phyloP scores from a whole-genome alignment of 2,113 vertebrate species.

The Rhabdomys dilectus region DNA sequence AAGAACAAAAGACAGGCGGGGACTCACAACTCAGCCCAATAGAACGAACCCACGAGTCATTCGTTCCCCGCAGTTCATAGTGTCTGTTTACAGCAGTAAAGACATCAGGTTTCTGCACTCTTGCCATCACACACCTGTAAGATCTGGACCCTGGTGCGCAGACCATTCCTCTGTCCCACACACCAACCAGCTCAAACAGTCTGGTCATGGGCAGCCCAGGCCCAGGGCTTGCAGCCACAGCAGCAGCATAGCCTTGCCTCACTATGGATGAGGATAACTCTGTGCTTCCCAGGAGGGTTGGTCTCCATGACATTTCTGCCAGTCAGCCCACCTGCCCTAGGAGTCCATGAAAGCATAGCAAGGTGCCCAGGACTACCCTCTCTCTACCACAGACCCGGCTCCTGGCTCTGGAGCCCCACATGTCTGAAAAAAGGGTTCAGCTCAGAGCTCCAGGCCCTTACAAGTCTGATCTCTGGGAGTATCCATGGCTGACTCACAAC shows the following conservation, averaged over 20 bases:
- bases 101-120: not conserved
- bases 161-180: rapidly evolving
- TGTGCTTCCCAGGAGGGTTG: not conserved
- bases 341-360: too few species aligned
- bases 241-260: not conserved
- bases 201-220: not conserved
- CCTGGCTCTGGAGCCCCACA: not conserved
- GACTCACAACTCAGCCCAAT: too few species aligned
- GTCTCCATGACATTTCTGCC: not conserved
- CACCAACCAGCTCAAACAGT: not conserved
- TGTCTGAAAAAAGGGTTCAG: not conserved
- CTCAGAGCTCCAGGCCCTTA: not conserved
- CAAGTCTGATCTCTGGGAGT: too few species aligned
- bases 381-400: not conserved
- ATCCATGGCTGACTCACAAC: not conserved
- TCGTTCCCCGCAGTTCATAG: too few species aligned
- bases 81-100: too few species aligned
- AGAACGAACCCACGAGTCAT: too few species aligned
- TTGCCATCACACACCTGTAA: rapidly evolving
- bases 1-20: too few species aligned
- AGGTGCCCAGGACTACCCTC: not conserved
- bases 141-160: not conserved
- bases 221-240: rapidly evolving
- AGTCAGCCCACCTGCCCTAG: not conserved
- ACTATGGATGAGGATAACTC: rapidly evolving